A percentile compares a stretch with the other conserved stretches of the same genome.
phyloP scores from a whole-genome alignment of 2,888 invertebrate genomes.

The Dinocampus coccinellae region DNA sequence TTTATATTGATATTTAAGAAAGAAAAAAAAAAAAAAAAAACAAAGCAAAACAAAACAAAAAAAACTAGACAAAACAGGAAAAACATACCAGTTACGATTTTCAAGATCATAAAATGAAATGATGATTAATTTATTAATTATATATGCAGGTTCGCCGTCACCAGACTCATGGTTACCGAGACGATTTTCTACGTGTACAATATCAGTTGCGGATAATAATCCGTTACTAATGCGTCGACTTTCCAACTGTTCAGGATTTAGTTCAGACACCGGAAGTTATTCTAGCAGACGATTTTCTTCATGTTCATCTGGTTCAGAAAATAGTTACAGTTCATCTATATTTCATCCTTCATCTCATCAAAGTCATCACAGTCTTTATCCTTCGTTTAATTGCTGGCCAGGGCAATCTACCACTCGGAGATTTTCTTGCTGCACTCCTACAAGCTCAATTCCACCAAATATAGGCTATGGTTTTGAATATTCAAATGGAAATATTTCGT shows the following conservation, averaged over 20 bases:
- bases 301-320: constrained; percentile 62
- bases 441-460: constrained; percentile 49
- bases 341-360: constrained; percentile 32
- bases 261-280: constrained; percentile 56
- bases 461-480: constrained; percentile 63
- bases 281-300: constrained; percentile 59
- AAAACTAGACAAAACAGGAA: neutral
- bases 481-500: constrained; percentile 66
- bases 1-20: too few relatives aligned
- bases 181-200: constrained; percentile 78
- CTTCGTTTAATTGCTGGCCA: constrained; percentile 50
- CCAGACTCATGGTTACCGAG: constrained; percentile 77
- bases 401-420: constrained; percentile 43
- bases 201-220: constrained; percentile 73
- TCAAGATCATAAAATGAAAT: constrained; percentile 67
- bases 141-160: constrained; percentile 73
- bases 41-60: neutral
- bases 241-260: constrained; percentile 69
- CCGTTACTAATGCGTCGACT: constrained; percentile 70
- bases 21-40: constrained; percentile 1
- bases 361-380: constrained; percentile 52
- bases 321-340: constrained; percentile 46
- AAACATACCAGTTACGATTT: constrained; percentile 75
- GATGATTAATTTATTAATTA: constrained; percentile 63
- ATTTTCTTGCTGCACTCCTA: constrained; percentile 62